These are phyloP conservation scores for Palythoa grandiflora DNA, from an alignment of 92 coral and sea anemone species.

Conservation along the genomic window DNA sequence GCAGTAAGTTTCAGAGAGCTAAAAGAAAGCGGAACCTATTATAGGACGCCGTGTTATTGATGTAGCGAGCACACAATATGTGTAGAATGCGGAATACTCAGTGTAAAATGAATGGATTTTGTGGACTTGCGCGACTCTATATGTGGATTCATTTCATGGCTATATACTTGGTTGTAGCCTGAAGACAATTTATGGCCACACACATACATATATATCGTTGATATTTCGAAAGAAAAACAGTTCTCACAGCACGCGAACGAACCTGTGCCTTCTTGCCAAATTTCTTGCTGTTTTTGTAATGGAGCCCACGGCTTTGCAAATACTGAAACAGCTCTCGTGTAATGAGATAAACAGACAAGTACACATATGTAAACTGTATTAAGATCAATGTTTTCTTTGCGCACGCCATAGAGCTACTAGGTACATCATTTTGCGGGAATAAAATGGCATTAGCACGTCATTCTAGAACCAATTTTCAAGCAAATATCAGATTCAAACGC, in stretches of 20 bases:
- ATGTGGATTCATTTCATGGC: neutral
- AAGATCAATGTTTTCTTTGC: slow-evolving; percentile 54
- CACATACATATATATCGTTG: slow-evolving; percentile 17
- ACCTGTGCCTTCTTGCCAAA: slow-evolving; percentile 35
- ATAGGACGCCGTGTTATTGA: neutral
- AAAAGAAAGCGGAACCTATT: neutral
- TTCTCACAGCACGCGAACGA: slow-evolving; percentile 47
- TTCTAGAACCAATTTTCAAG: slow-evolving; percentile 27
- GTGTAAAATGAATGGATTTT: neutral
- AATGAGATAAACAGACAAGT: slow-evolving; percentile 54
- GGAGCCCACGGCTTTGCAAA: slow-evolving; percentile 44
- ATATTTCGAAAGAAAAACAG: slow-evolving; percentile 45
- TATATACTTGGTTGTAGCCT: neutral
- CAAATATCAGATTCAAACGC: slow-evolving; percentile 32
- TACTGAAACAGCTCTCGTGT: slow-evolving; percentile 45
- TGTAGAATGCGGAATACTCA: slow-evolving; percentile 27
- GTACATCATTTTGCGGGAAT: slow-evolving; percentile 1
- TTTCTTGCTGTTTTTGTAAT: slow-evolving; percentile 52
- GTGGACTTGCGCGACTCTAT: slow-evolving; percentile 2
- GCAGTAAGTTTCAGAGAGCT: neutral
- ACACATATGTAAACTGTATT: slow-evolving; percentile 49
- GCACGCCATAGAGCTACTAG: slow-evolving; percentile 32
- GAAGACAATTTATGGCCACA: slow-evolving; percentile 32
- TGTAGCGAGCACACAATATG: slow-evolving; percentile 18
- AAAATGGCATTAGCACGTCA: slow-evolving; percentile 12